Base-by-base conservation (phyloP, 1,140 invertebrate species). In the Ostrea denselamellosa region DNA sequence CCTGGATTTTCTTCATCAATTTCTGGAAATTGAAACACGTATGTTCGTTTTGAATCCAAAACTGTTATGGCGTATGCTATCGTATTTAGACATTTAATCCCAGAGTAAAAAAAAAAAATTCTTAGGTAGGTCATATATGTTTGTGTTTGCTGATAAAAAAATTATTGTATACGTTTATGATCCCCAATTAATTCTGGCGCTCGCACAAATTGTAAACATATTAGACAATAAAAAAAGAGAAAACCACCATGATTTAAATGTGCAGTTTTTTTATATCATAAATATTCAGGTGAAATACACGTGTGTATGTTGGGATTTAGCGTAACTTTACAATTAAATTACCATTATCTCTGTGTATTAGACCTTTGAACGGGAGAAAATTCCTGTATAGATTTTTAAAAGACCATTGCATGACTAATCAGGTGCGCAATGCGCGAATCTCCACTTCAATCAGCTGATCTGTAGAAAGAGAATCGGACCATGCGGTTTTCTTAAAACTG, bases 371-470 rank as follows among this genome's bases (percentile, higher is more conserved):
- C 34, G 34, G 34, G 34, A 44, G 34, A 44, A 44, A 77, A 9
- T 77, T 77, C 68, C 25, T 77, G 68, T 77, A 77, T 34, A 34
- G 28, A 28, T 77, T 77, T 77, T 77, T 77, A 34, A 77, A 77
- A 77, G 14, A 14, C 68, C 25, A 25, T 34, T 8, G 68, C 28
- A 77, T 77, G 68, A 77, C 22, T 77, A 77, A 77, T 77, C 68
- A 77, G 68, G 68, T 77, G 68, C 25, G 58, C 58, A 62, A 19
- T 62, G 58, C 58, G 58, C 58, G n/a, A 9, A 14, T 62, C 28
- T 77, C 28, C 68, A 77, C 28, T 77, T 28, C 25, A 8, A 77
- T 77, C 68, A 77, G 68, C 68, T 77, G 68, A 28, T 77, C 12
- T 10, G 28, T 12, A 34, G 25, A 9, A 77, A 10, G 25, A 4